phyloP scores from a whole-genome alignment of 2,888 invertebrate genomes.

The Platynereis dumerilii region DNA sequence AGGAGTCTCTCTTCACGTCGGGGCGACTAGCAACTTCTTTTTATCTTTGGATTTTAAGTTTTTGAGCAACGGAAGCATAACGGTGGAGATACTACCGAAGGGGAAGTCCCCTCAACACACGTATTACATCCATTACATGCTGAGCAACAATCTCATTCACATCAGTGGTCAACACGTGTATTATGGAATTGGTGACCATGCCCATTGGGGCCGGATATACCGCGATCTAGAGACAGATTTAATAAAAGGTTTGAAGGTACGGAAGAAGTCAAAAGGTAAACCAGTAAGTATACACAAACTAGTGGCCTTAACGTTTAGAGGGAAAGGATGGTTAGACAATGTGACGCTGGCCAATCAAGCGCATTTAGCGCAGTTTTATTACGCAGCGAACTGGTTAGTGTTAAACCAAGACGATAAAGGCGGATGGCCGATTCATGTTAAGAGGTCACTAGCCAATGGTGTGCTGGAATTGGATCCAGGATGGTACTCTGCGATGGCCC shows the following conservation, averaged over 20 bases:
- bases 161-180: conserved; percentile 79
- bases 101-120: conserved; percentile 68
- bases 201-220: conserved; percentile 78
- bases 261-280: conserved; percentile 43
- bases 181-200: conserved; percentile 75
- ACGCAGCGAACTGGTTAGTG: conserved; percentile 92
- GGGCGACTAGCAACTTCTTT: conserved; percentile 61
- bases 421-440: conserved; percentile 92
- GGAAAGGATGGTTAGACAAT: conserved; percentile 59
- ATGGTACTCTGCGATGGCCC: conserved; percentile 98
- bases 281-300: conserved; percentile 37
- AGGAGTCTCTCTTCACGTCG: conserved; percentile 67
- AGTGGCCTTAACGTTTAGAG: conserved; percentile 50
- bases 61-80: conserved; percentile 81
- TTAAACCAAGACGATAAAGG: conserved; percentile 84
- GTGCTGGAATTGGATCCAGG: conserved; percentile 81
- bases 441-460: conserved; percentile 67
- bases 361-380: conserved; percentile 89
- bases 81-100: conserved; percentile 75
- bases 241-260: conserved; percentile 78
- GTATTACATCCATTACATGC: conserved; percentile 83
- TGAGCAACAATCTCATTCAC: conserved; percentile 76
- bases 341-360: conserved; percentile 71
- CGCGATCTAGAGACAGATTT: conserved; percentile 89
- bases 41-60: conserved; percentile 73